Percentiles rank a stretch among this genome's conserved stretches.
Evolutionary conservation across 2,888 invertebrate species (phyloP).

Genomic region (Platycheirus albimanus): DNA sequence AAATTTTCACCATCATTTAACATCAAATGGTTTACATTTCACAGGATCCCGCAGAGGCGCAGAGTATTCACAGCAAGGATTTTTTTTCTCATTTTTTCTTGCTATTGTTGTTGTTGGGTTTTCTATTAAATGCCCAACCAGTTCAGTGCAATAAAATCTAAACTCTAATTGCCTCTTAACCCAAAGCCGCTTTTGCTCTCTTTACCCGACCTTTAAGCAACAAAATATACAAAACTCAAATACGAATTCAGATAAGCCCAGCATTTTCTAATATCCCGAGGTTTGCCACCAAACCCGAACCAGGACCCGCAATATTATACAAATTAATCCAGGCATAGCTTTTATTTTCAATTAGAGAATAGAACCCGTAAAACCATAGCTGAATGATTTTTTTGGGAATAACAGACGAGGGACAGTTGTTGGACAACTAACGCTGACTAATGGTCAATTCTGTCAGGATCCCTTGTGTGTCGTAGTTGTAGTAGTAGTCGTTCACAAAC

Average conservation of each 20-base stretch:
- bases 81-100: neutral
- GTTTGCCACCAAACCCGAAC: constrained; percentile 39
- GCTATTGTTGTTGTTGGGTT: neutral
- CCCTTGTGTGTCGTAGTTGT: constrained; percentile 38
- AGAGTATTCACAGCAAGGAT: neutral
- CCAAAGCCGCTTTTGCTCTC: constrained; percentile 19
- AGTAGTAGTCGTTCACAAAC: constrained; percentile 38
- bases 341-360: constrained; percentile 71
- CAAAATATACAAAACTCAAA: constrained; percentile 10
- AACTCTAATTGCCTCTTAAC: constrained; percentile 55
- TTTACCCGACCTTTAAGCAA: constrained; percentile 16
- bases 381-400: constrained; percentile 28
- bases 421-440: constrained; percentile 59
- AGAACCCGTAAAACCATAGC: constrained; percentile 14
- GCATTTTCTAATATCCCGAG: constrained; percentile 62
- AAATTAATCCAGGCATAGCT: constrained; percentile 68
- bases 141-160: constrained; percentile 31
- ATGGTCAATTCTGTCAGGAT: constrained; percentile 36
- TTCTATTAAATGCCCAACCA: constrained; percentile 45
- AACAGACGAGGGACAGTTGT: constrained; percentile 34
- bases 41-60: neutral
- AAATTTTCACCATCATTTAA: constrained; percentile 39
- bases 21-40: constrained; percentile 25
- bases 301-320: constrained; percentile 55
- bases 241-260: constrained; percentile 24